These are phyloP conservation scores for Drosophila stalkeri DNA, from an alignment of 2,888 invertebrate species.

Conservation along the genomic window DNA sequence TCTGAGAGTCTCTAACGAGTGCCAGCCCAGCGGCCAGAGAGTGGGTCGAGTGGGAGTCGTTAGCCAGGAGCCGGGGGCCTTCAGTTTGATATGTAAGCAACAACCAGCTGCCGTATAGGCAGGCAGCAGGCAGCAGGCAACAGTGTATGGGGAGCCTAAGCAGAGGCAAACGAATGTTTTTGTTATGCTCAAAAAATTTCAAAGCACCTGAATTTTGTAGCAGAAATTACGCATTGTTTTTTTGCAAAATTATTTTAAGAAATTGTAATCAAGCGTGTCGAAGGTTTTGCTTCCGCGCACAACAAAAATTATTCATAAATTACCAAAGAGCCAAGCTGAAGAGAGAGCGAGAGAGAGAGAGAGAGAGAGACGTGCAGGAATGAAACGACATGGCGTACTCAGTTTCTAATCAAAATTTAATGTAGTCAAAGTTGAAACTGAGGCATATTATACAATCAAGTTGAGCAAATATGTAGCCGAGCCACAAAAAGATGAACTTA, in stretches of 20 bases:
- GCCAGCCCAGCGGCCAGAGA: conserved; percentile 21
- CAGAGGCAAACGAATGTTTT: conserved; percentile 54
- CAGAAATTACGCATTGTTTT: conserved; percentile 47
- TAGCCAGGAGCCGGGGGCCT: not conserved
- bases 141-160: conserved; percentile 5
- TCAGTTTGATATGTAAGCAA: conserved; percentile 44
- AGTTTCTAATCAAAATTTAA: conserved; percentile 49
- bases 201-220: conserved; percentile 16
- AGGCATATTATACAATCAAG: not conserved
- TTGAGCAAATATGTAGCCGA: not conserved
- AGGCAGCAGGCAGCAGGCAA: not conserved
- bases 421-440: conserved; percentile 23
- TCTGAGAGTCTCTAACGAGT: conserved; percentile 74
- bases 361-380: not conserved
- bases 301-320: conserved; percentile 65
- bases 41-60: not conserved
- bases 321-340: conserved; percentile 23
- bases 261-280: conserved; percentile 66
- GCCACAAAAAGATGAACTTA: not conserved
- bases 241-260: conserved; percentile 56
- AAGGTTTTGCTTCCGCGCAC: conserved; percentile 47
- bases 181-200: conserved; percentile 43
- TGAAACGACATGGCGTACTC: not conserved
- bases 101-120: conserved; percentile 33
- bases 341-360: too few species aligned